Evolutionary conservation across 2,113 vertebrate genomes (phyloP).

Genomic region (Sclerurus mexicanus): DNA sequence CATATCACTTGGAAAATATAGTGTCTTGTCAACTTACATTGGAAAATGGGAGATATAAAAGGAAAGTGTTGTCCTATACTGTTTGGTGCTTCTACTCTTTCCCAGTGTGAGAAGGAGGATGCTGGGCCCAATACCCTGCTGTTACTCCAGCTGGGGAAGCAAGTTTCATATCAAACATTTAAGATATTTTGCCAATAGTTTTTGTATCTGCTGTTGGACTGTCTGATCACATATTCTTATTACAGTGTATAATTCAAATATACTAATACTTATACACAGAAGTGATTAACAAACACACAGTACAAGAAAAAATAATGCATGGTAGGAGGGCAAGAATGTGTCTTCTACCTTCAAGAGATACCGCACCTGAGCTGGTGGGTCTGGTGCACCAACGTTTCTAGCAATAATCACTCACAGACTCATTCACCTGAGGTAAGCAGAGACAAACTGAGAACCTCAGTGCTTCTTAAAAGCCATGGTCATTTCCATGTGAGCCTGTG

Average conservation of each 20-base stretch:
- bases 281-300: neutral
- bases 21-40: neutral
- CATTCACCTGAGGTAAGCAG: neutral
- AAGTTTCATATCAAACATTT: neutral
- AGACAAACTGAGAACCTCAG: neutral
- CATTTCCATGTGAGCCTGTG: neutral
- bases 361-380: neutral
- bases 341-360: neutral
- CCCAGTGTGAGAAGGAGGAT: neutral
- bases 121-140: neutral
- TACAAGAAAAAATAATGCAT: neutral
- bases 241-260: neutral
- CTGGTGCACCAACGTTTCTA: neutral
- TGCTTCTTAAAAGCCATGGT: neutral
- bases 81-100: neutral
- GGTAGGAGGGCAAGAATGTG: neutral
- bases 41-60: neutral
- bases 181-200: neutral
- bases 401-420: neutral
- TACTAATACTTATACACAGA: neutral
- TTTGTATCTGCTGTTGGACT: neutral
- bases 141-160: neutral
- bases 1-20: neutral
- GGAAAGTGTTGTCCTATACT: neutral
- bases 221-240: neutral